These are phyloP conservation scores for Ormyrus labotus DNA, from an alignment of 2,888 invertebrate genomes.

Conservation along the genomic window DNA sequence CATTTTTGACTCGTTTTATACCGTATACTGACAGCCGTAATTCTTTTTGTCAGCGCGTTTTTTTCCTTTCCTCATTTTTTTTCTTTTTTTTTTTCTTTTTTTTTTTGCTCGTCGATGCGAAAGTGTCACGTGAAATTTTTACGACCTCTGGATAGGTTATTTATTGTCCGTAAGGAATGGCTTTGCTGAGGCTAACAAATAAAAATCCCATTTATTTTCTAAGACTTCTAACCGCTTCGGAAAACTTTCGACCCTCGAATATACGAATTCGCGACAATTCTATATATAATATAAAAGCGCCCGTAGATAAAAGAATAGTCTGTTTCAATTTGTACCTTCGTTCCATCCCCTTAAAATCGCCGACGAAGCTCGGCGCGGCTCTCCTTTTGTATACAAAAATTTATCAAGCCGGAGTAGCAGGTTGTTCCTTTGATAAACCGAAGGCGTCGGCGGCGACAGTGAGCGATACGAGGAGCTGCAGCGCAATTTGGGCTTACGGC, in stretches of 20 bases:
- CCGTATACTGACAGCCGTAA: neutral
- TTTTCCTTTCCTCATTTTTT: neutral
- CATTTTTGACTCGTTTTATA: slow-evolving; percentile 34
- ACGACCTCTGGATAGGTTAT: slow-evolving; percentile 22
- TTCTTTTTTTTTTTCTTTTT: slow-evolving; percentile 5
- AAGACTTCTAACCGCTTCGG: too few relatives aligned
- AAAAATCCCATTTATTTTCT: too few relatives aligned
- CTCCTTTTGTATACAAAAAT: slow-evolving; percentile 40
- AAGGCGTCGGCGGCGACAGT: slow-evolving; percentile 62
- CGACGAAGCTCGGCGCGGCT: neutral
- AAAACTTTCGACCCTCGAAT: too few relatives aligned
- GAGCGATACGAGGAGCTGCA: slow-evolving; percentile 64
- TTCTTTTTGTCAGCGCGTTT: neutral
- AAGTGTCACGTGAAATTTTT: slow-evolving; percentile 33
- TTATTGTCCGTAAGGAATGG: slow-evolving; percentile 23
- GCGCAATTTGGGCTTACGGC: slow-evolving; percentile 57
- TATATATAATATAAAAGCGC: too few relatives aligned
- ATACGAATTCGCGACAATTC: too few relatives aligned
- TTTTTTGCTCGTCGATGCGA: slow-evolving; percentile 10
- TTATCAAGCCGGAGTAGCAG: slow-evolving; percentile 32
- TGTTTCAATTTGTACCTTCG: slow-evolving; percentile 32
- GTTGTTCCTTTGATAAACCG: slow-evolving; percentile 60
- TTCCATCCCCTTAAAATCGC: slow-evolving; percentile 14
- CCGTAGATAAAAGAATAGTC: slow-evolving; percentile 3
- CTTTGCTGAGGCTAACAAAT: neutral